phyloP scores from a whole-genome alignment of 1,140 invertebrate genomes.

The Galleria mellonella region DNA sequence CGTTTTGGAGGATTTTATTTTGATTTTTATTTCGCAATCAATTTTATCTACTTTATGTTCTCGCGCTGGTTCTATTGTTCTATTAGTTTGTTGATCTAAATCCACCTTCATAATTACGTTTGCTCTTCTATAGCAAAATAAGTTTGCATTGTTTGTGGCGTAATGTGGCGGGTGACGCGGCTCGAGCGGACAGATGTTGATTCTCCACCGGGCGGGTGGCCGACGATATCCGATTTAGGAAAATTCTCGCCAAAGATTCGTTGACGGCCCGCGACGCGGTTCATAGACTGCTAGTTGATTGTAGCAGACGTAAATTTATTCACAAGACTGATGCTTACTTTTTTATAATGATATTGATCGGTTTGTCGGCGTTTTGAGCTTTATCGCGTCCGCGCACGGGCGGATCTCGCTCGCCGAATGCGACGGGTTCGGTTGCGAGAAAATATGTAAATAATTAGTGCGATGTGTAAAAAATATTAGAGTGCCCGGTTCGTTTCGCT shows the following conservation, averaged over 20 bases:
- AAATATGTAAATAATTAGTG: constrained; percentile 54
- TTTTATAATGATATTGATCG: constrained; percentile 56
- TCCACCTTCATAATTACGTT: too few species aligned
- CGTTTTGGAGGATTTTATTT: constrained; percentile 1
- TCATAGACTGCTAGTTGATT: constrained; percentile 15
- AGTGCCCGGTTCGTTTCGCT: not conserved
- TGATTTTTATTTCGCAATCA: not conserved
- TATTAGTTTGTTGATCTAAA: too few species aligned
- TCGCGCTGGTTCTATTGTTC: too few species aligned
- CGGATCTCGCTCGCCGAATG: not conserved
- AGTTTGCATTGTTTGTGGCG: too few species aligned
- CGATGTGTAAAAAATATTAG: constrained; percentile 41
- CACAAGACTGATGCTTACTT: constrained; percentile 69
- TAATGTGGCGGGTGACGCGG: not conserved
- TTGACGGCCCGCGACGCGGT: constrained; percentile 7
- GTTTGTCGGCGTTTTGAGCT: not conserved
- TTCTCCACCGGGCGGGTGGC: constrained; percentile 21
- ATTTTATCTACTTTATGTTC: too few species aligned
- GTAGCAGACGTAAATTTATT: constrained; percentile 34
- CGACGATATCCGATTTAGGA: not conserved
- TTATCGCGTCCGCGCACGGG: not conserved
- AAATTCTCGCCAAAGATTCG: constrained; percentile 28
- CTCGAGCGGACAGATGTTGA: constrained; percentile 39
- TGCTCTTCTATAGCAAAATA: too few species aligned
- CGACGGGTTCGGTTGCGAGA: constrained; percentile 18